Evolutionary conservation across 2,113 vertebrate species (phyloP).

Genomic region (Macrotus californicus): DNA sequence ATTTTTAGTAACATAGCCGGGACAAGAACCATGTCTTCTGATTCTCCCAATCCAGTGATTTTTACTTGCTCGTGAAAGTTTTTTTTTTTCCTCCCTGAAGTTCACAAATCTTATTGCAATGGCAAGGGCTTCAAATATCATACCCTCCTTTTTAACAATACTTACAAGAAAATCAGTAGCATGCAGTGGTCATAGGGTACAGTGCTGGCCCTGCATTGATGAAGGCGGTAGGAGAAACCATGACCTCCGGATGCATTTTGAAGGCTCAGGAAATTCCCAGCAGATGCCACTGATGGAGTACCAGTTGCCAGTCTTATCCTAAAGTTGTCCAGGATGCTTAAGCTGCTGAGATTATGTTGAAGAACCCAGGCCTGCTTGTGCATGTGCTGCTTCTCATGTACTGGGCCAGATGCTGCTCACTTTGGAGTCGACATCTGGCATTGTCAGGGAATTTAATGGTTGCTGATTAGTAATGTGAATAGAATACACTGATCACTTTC

Average conservation of each 20-base stretch:
- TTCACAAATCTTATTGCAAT: background rate
- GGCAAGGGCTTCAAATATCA: background rate
- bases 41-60: background rate
- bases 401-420: constrained; percentile 66
- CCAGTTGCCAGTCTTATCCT: background rate
- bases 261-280: background rate
- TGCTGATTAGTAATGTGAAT: constrained; percentile 72
- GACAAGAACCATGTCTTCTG: background rate
- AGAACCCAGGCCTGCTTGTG: background rate
- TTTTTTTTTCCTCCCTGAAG: background rate
- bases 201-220: background rate
- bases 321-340: background rate
- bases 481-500: constrained; percentile 55
- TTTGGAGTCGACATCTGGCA: constrained; percentile 73
- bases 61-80: background rate
- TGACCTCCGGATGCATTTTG: background rate
- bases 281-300: background rate
- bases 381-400: background rate
- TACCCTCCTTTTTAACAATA: background rate
- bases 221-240: background rate
- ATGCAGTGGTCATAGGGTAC: background rate
- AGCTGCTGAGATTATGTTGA: background rate
- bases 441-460: constrained; percentile 68
- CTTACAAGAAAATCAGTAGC: background rate
- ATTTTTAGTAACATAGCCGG: background rate